Percentiles rank a stretch among this genome's conserved stretches.
These are phyloP conservation scores for Polypedilum pembai DNA, from an alignment of 1,140 invertebrate genomes.

Conservation along the genomic window DNA sequence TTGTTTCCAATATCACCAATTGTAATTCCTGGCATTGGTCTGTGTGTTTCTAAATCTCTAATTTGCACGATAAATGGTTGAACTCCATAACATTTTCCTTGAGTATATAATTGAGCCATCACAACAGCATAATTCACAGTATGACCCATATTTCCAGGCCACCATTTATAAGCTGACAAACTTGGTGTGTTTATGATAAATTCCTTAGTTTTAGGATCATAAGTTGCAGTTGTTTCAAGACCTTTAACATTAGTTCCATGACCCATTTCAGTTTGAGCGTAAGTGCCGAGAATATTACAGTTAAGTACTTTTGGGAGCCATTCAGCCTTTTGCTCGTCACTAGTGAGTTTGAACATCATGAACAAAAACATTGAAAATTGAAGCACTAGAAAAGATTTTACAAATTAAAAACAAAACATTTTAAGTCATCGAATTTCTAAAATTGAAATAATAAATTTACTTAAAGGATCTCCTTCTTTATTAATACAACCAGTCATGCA, in stretches of 20 bases:
- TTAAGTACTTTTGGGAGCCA: constrained; percentile 79
- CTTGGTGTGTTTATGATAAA: constrained; percentile 84
- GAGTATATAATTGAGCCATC: constrained; percentile 79
- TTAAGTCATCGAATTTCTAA: neutral
- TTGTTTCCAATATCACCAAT: too few species aligned
- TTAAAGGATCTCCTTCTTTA: neutral
- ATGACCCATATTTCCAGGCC: constrained; percentile 58
- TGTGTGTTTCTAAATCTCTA: too few species aligned
- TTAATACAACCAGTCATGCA: neutral
- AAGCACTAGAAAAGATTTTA: constrained; percentile 44
- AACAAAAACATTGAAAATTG: constrained; percentile 92
- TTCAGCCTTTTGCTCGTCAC: constrained; percentile 70
- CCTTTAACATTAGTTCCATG: constrained; percentile 89
- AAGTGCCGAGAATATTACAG: constrained; percentile 80
- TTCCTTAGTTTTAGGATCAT: constrained; percentile 73
- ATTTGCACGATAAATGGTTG: constrained; percentile 78
- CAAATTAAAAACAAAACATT: neutral
- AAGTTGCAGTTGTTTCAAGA: constrained; percentile 85
- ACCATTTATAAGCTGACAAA: constrained; percentile 44
- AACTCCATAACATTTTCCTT: constrained; percentile 76
- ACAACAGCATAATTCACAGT: constrained; percentile 85
- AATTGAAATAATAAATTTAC: neutral
- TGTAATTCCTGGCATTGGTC: too few species aligned
- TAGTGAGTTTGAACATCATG: constrained; percentile 74
- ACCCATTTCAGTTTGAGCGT: constrained; percentile 92